Conservation (phyloP, 2,888 invertebrate species). For the Adineta ricciae region DNA sequence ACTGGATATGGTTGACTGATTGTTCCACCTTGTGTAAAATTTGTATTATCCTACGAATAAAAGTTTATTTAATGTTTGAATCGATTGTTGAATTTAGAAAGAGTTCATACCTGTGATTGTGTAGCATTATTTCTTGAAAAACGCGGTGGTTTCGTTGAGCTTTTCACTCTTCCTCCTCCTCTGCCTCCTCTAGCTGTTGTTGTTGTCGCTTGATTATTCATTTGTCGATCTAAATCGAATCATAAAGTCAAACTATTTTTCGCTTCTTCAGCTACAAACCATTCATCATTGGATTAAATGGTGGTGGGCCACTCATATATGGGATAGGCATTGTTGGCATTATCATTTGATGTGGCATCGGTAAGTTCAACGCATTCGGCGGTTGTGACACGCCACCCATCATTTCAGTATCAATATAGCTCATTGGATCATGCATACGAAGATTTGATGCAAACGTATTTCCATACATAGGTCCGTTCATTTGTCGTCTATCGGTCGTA, state of each 20-base stretch:
- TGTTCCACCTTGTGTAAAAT: not conserved
- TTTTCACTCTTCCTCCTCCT: not conserved
- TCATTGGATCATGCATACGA: constrained; percentile 28
- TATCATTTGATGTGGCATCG: constrained; percentile 29
- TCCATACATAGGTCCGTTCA: not conserved
- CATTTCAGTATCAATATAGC: constrained; percentile 24
- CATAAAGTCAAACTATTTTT: not conserved
- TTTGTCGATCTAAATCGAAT: not conserved
- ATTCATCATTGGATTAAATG: constrained; percentile 8
- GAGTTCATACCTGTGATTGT: not conserved
- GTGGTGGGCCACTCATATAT: not conserved
- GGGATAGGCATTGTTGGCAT: constrained; percentile 22
- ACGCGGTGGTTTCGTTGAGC: not conserved
- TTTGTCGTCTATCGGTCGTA: not conserved
- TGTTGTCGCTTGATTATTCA: not conserved
- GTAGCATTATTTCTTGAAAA: not conserved
- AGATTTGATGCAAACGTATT: not conserved
- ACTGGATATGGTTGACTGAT: constrained; percentile 7
- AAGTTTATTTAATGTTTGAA: not conserved
- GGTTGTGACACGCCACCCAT: not conserved
- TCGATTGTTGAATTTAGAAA: no score
- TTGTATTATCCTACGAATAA: not conserved
- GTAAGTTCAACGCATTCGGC: not conserved
- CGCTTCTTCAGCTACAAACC: not conserved
- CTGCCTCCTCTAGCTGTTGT: not conserved